Evolutionary conservation across 2,113 vertebrate genomes (phyloP), one percentile per base, ranked within the genome.

Genomic region (Tympanuchus pallidicinctus): DNA sequence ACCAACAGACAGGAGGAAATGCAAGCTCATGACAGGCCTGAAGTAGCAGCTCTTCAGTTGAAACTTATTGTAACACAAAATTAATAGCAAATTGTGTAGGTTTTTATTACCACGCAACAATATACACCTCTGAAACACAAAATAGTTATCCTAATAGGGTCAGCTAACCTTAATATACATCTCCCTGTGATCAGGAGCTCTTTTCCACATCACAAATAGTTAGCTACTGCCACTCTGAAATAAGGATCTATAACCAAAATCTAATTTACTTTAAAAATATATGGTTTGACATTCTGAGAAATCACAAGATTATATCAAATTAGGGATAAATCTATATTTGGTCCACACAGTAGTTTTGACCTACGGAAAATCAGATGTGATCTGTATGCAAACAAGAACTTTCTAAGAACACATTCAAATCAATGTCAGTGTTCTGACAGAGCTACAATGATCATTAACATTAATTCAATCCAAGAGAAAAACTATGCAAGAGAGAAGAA

Each of bases 331-430:
- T 56, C 11, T 22, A 8, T 63, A n/a, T 28, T 34, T 78, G 27
- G 34, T 64, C 45, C 38, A 71, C 45, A 81, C 11, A 20, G 30
- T 48, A 61, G 27, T n/a, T 66, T 73, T 57, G 54, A 82, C 10
- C 11, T 54, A 61, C 50, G 48, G 43, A 73, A 93, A 91, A 79
- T 6, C 14, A 95, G 28, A 65, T 0, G 0, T 6, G 42, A 86
- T 17, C 42, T 88, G 21, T 63, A 88, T 32, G 18, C 89, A 94
- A 90, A 86, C 22, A 77, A 69, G 45, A 54, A 76, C 56, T 76
- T 92, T 82, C 72, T 83, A 92, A 84, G 76, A 95, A 86, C 15
- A 42, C 17, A 27, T 88, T 63, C 45, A 82, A 70, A 90, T 90
- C 82, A 94, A 92, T 48, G 43, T 18, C 59, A 82, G 34, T 27